Percentiles rank a stretch among this genome's conserved stretches.
phyloP scores from a whole-genome alignment of 2,888 invertebrate species.

The Hypselothyrea guttata region DNA sequence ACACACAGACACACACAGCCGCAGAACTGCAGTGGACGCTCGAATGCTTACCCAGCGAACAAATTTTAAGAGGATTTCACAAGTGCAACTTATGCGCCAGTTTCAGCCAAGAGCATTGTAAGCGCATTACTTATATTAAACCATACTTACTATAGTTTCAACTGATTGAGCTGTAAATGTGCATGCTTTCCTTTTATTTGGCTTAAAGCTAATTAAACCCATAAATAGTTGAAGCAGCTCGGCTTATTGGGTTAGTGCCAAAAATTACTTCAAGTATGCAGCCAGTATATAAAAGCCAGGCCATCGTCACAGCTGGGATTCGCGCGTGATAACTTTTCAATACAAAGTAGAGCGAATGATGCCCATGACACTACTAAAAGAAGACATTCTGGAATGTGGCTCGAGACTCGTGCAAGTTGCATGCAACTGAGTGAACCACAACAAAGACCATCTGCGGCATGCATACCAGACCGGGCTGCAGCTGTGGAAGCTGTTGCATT shows the following conservation, averaged over 20 bases:
- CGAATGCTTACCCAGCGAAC: conserved; percentile 44
- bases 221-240: neutral
- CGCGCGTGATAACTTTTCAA: conserved; percentile 58
- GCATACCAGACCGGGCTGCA: conserved; percentile 31
- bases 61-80: conserved; percentile 8
- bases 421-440: conserved; percentile 61
- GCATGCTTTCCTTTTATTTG: too few species aligned
- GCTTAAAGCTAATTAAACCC: neutral
- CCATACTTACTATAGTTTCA: too few species aligned
- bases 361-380: conserved; percentile 55
- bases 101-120: too few species aligned
- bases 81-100: neutral
- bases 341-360: conserved; percentile 63
- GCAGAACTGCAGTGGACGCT: conserved; percentile 35
- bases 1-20: conserved; percentile 21
- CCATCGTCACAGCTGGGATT: conserved; percentile 25
- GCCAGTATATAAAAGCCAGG: conserved; percentile 25
- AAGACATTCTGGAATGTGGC: conserved; percentile 62
- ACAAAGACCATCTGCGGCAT: conserved; percentile 52
- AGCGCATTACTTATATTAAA: too few species aligned
- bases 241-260: conserved; percentile 31
- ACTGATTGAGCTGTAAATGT: too few species aligned
- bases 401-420: conserved; percentile 11
- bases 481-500: conserved; percentile 65
- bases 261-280: conserved; percentile 4